Evolutionary conservation across 2,888 invertebrate genomes (phyloP).

Genomic region (Melieria crassipennis): DNA sequence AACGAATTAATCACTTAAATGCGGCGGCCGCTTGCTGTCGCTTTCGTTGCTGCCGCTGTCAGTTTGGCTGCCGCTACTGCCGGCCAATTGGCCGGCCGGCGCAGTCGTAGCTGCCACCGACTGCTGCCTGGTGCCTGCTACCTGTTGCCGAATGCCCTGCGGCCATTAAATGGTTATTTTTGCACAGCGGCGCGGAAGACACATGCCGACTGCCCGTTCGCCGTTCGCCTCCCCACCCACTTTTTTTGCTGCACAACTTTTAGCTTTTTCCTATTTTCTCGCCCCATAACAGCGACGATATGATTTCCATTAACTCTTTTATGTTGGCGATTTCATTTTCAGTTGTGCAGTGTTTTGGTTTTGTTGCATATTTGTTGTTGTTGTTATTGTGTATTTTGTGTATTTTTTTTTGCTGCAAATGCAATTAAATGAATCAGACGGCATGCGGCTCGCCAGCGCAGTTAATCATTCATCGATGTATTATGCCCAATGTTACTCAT

Average conservation of each 20-base stretch:
- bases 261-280: constrained; percentile 6
- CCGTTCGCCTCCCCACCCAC: neutral
- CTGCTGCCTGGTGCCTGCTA: constrained; percentile 39
- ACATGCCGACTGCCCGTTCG: neutral
- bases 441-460: constrained; percentile 49
- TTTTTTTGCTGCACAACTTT: neutral
- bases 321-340: no score
- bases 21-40: constrained; percentile 32
- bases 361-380: no score
- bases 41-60: constrained; percentile 26
- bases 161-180: constrained; percentile 47
- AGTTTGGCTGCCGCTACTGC: constrained; percentile 22
- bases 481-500: constrained; percentile 21
- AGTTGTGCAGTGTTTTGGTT: no score
- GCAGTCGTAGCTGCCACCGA: constrained; percentile 28
- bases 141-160: constrained; percentile 48
- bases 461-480: constrained; percentile 60
- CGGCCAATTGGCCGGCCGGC: constrained; percentile 7
- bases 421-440: constrained; percentile 58
- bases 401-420: constrained; percentile 33
- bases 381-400: constrained; percentile 23
- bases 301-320: constrained; percentile 32
- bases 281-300: neutral
- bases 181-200: constrained; percentile 33
- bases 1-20: constrained; percentile 53